Evolutionary conservation across 2,888 invertebrate species (phyloP).

Genomic region (Enchytraeus crypticus): DNA sequence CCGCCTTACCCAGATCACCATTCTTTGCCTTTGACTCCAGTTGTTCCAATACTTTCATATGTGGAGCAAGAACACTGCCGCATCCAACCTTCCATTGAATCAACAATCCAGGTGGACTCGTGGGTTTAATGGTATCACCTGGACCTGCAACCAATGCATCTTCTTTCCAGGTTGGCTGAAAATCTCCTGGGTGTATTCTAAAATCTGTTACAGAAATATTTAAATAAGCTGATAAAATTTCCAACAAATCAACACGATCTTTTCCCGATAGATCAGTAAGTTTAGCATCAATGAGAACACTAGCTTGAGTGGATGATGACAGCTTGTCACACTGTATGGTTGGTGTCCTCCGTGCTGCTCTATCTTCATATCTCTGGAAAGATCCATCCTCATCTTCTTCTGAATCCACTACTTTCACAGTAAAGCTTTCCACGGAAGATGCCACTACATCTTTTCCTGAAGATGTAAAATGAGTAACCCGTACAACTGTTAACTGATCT

Average conservation of each 20-base stretch:
- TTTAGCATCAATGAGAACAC: conserved; percentile 61
- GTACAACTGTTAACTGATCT: conserved; percentile 60
- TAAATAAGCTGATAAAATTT: conserved; percentile 36
- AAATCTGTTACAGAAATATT: conserved; percentile 37
- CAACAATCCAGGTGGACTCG: conserved; percentile 19
- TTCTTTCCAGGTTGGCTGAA: conserved; percentile 37
- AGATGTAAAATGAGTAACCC: conserved; percentile 51
- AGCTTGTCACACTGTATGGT: too few relatives aligned
- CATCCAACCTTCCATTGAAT: conserved; percentile 62
- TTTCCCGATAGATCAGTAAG: conserved; percentile 59
- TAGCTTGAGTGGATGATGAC: too few relatives aligned
- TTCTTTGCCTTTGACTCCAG: conserved; percentile 63
- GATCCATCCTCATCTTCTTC: too few relatives aligned
- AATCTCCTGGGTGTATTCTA: conserved; percentile 36
- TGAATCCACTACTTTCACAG: not conserved
- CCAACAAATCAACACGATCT: conserved; percentile 53
- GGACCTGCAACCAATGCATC: conserved; percentile 43
- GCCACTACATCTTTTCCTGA: conserved; percentile 22
- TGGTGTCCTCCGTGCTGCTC: too few relatives aligned
- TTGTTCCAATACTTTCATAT: conserved; percentile 59
- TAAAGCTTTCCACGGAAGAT: conserved; percentile 20
- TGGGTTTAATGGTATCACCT: conserved; percentile 35
- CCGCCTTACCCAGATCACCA: conserved; percentile 62
- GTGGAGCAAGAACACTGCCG: conserved; percentile 61
- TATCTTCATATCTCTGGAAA: too few relatives aligned